Conservation (phyloP, 2,797 vertebrate species). For the Pterois miles region DNA sequence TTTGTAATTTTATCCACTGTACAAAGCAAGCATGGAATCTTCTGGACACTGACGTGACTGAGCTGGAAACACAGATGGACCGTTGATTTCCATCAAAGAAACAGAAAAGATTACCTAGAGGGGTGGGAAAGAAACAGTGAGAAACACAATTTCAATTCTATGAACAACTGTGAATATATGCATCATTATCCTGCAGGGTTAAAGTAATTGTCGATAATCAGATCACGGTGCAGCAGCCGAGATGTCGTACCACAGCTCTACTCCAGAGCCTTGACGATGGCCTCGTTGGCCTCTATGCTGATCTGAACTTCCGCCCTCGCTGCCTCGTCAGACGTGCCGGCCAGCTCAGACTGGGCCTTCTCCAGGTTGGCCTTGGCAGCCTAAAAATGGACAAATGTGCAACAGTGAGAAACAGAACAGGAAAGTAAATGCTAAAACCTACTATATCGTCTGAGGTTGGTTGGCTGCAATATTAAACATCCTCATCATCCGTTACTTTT, state of each 20-base stretch:
- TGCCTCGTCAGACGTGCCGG: slow-evolving; percentile 81
- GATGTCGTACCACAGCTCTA: slow-evolving; percentile 73
- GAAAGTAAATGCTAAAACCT: background rate
- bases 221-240: background rate
- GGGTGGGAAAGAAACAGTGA: background rate
- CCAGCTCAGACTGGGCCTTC: slow-evolving; percentile 88
- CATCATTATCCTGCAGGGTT: background rate
- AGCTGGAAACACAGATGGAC: slow-evolving; percentile 64
- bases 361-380: slow-evolving; percentile 92
- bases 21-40: slow-evolving; percentile 83
- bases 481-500: background rate
- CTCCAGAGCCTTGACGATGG: slow-evolving; percentile 95
- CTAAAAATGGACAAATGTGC: slow-evolving; percentile 66
- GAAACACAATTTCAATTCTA: background rate
- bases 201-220: background rate
- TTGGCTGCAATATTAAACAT: background rate
- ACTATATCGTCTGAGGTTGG: background rate
- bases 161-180: background rate
- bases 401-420: background rate
- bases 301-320: slow-evolving; percentile 90
- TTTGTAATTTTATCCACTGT: slow-evolving; percentile 84
- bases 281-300: slow-evolving; percentile 92
- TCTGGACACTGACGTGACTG: slow-evolving; percentile 70
- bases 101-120: slow-evolving; percentile 58
- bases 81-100: slow-evolving; percentile 53